A percentile compares a stretch with the other conserved stretches of the same genome.
phyloP scores from a whole-genome alignment of 2,888 invertebrate species.

The Sphaeridia pumilis region DNA sequence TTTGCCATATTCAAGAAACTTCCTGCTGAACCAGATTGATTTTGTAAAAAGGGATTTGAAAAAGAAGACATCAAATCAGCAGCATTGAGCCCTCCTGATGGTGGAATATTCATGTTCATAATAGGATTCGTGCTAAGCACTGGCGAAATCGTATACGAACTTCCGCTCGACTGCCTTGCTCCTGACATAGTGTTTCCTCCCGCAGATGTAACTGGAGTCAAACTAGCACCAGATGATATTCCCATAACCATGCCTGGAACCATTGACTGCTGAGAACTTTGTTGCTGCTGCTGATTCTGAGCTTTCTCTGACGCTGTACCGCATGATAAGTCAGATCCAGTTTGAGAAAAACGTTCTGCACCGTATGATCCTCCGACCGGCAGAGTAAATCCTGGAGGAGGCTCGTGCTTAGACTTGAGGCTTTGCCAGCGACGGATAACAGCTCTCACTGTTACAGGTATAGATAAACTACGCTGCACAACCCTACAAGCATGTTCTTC shows the following conservation, averaged over 20 bases:
- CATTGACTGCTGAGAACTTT: slow-evolving; percentile 12
- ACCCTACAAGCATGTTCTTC: slow-evolving; percentile 46
- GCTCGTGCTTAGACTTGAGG: slow-evolving; percentile 45
- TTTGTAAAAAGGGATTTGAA: too few species aligned
- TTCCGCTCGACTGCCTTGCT: slow-evolving; percentile 6
- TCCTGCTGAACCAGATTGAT: too few species aligned
- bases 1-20: slow-evolving; percentile 11
- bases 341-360: slow-evolving; percentile 5
- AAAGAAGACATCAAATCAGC: slow-evolving; percentile 17
- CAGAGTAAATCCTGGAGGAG: slow-evolving; percentile 28
- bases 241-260: slow-evolving; percentile 22
- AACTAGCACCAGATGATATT: slow-evolving; percentile 1
- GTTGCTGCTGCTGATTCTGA: slow-evolving; percentile 15
- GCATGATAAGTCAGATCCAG: slow-evolving; percentile 17
- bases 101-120: not conserved
- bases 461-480: slow-evolving; percentile 53
- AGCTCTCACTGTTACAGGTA: slow-evolving; percentile 51
- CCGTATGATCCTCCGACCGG: slow-evolving; percentile 19
- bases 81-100: slow-evolving; percentile 6
- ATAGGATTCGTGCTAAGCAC: slow-evolving; percentile 10
- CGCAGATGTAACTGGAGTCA: slow-evolving; percentile 3
- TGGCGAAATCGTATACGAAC: slow-evolving; percentile 28
- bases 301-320: slow-evolving; percentile 23
- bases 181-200: slow-evolving; percentile 7
- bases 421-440: slow-evolving; percentile 76